Evolutionary conservation across 2,888 invertebrate species (phyloP).

Genomic region (Nasonovia ribisnigri): DNA sequence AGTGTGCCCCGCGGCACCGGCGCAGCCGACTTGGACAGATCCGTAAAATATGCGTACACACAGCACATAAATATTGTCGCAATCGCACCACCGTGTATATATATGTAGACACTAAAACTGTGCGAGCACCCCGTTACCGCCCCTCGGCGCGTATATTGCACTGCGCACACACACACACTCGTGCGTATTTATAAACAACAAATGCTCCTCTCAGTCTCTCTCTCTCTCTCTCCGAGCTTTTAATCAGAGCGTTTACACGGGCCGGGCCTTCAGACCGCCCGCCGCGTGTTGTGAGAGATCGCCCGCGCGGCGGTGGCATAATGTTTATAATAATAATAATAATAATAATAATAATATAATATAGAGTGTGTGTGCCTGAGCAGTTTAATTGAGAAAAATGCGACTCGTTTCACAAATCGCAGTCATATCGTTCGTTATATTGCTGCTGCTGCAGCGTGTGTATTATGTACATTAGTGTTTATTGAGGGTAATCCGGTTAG

Average conservation of each 20-base stretch:
- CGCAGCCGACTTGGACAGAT: neutral
- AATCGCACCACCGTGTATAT: neutral
- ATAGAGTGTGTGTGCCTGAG: neutral
- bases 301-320: neutral
- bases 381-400: constrained; percentile 63
- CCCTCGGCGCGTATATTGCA: neutral
- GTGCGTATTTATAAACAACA: neutral
- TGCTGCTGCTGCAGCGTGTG: neutral
- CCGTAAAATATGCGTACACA: constrained; percentile 18
- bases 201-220: neutral
- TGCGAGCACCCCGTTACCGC: constrained; percentile 13
- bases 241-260: constrained; percentile 62
- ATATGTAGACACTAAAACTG: neutral
- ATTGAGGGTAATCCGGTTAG: constrained; percentile 61
- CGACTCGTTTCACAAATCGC: constrained; percentile 45
- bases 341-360: constrained; percentile 9
- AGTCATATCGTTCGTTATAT: neutral
- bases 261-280: constrained; percentile 40
- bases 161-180: neutral
- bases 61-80: constrained; percentile 19
- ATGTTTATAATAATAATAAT: neutral
- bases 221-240: constrained; percentile 34
- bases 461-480: neutral
- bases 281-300: constrained; percentile 54
- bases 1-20: neutral